These are phyloP conservation scores for Eretmochelys imbricata DNA, from an alignment of 2,113 vertebrate species.

Conservation along the genomic window DNA sequence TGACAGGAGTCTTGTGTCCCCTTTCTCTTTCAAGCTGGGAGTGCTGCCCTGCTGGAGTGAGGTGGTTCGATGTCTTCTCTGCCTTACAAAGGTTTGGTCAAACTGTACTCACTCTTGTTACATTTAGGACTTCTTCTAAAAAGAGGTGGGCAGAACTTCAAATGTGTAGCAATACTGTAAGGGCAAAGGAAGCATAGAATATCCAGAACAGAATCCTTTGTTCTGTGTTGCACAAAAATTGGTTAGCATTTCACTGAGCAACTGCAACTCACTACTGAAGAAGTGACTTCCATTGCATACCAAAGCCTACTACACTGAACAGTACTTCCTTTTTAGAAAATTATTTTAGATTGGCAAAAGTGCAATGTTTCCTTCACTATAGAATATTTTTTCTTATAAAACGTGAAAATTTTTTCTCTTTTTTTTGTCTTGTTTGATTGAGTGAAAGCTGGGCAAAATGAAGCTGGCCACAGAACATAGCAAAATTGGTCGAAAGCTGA, in stretches of 20 bases:
- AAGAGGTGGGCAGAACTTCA: slow-evolving; percentile 82
- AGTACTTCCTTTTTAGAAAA: slow-evolving; percentile 80
- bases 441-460: slow-evolving; percentile 83
- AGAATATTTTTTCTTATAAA: slow-evolving; percentile 80
- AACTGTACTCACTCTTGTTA: slow-evolving; percentile 84
- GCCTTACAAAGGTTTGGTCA: slow-evolving; percentile 90
- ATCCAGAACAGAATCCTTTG: slow-evolving; percentile 58
- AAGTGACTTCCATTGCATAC: slow-evolving; percentile 86
- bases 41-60: slow-evolving; percentile 84
- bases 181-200: slow-evolving; percentile 74
- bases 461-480: slow-evolving; percentile 80
- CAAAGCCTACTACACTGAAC: slow-evolving; percentile 86
- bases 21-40: slow-evolving; percentile 80
- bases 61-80: slow-evolving; percentile 80
- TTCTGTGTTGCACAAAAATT: slow-evolving; percentile 83
- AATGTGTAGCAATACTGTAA: slow-evolving; percentile 86
- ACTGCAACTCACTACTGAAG: slow-evolving; percentile 84
- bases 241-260: slow-evolving; percentile 76
- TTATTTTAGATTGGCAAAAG: slow-evolving; percentile 88
- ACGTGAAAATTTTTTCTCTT: slow-evolving; percentile 75
- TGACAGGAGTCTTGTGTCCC: slow-evolving; percentile 86
- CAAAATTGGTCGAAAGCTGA: slow-evolving; percentile 82
- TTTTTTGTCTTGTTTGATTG: slow-evolving; percentile 72
- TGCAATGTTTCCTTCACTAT: slow-evolving; percentile 90
- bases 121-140: slow-evolving; percentile 84